Percentiles rank a stretch among this genome's conserved stretches.
Conservation (phyloP, 2,113 vertebrate species). For the Misgurnus mizolepis region DNA sequence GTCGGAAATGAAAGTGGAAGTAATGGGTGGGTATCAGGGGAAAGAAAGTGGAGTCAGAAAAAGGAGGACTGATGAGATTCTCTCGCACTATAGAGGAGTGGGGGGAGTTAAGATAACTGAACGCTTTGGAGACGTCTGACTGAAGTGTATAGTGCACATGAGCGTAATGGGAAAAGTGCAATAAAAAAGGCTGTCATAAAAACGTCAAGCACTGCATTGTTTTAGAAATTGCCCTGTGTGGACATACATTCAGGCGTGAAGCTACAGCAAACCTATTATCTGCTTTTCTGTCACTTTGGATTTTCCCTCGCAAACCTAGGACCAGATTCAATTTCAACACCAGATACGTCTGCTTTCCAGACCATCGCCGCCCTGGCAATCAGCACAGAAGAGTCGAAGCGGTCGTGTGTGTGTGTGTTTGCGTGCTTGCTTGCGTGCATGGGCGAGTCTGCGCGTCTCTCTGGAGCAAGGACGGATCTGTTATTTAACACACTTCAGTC, state of each 20-base stretch:
- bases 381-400: conserved; percentile 42
- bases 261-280: conserved; percentile 81
- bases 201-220: conserved; percentile 70
- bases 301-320: conserved; percentile 74
- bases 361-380: conserved; percentile 54
- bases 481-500: conserved; percentile 69
- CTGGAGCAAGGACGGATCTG: conserved; percentile 64
- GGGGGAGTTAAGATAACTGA: conserved; percentile 57
- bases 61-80: conserved; percentile 46
- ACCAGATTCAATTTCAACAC: conserved; percentile 78
- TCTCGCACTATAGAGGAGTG: conserved; percentile 38
- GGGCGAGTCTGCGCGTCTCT: conserved; percentile 48
- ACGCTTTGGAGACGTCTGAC: conserved; percentile 51
- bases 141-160: conserved; percentile 67
- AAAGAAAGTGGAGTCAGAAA: conserved; percentile 19
- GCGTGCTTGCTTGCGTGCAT: conserved; percentile 21
- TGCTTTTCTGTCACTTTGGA: conserved; percentile 78
- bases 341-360: conserved; percentile 69
- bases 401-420: conserved; percentile 41
- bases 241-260: conserved; percentile 77
- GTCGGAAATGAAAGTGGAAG: conserved; percentile 52
- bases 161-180: conserved; percentile 62
- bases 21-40: conserved; percentile 50
- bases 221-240: conserved; percentile 77
- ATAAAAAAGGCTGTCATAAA: conserved; percentile 73